Base-by-base conservation (phyloP, 2,797 vertebrate genomes). In the Mus spretus region DNA sequence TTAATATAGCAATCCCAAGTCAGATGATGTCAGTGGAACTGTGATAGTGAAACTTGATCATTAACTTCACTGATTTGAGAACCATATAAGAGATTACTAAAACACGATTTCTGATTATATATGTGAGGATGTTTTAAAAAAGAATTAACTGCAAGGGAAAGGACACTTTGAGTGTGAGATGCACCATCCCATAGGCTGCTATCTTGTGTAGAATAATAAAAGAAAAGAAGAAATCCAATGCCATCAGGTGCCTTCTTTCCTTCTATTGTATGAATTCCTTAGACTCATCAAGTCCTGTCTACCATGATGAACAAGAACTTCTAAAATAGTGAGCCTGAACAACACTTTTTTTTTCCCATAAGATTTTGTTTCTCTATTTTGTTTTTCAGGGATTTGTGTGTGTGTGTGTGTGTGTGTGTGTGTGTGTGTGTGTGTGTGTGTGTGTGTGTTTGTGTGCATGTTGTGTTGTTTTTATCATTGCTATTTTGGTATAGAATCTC, bases 1-100 rank as follows among this genome's bases (percentile, higher is more conserved):
- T 84, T 91, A 59, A 88, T 28, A 89, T 61, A 82, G 55, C 87
- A 96, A 94, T 47, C 15, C 40, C 24, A 3, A 53, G 24, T 90
- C 77, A 79, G 6, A 75, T 65, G 59, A 81, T 72, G 61, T 12
- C 11, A 63, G 61, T 83, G 93, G 80, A 61, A 47, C 20, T 67
- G 9, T 37, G 9, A 20, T 28, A 44, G 8, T 90, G 26, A 55
- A 67, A 28, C 44, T 53, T 65, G 22, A 79, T 50, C 47, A 14
- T 40, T 47, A 37, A 19, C 22, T 53, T 79, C 28, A 53, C 2
- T 63, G 13, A 40, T 19, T 89, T 79, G 44, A 79, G 22, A 90
- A 90, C 24, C 3, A 20, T 17, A 22, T 28, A 50, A n/a, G n/a
- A 79, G 9, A 79, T 65, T 53, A 65, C 12, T 53, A 53, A 11